These are phyloP conservation scores for Hypocryptadius cinnamomeus DNA, from an alignment of 2,113 vertebrate species.

Conservation along the genomic window DNA sequence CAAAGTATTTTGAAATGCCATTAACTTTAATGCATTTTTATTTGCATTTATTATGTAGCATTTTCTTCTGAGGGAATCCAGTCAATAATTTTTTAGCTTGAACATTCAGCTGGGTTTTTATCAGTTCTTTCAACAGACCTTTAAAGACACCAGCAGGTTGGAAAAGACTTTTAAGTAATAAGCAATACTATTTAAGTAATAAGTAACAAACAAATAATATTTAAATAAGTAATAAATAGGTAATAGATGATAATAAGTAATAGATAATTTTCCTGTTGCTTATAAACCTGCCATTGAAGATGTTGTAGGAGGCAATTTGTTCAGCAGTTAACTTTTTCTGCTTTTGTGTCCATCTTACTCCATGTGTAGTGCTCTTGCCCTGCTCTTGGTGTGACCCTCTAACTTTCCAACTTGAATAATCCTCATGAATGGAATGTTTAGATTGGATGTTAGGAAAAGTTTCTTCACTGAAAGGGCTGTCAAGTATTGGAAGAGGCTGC, in stretches of 20 bases:
- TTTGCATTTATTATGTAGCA: background rate
- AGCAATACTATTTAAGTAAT: background rate
- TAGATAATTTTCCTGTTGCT: background rate
- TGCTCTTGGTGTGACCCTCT: background rate
- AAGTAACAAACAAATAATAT: background rate
- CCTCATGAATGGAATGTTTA: background rate
- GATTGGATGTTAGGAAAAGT: background rate
- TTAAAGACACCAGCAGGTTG: background rate
- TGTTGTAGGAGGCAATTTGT: background rate
- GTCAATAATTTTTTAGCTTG: background rate
- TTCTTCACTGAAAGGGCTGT: background rate
- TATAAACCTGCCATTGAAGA: background rate
- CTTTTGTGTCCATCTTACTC: background rate
- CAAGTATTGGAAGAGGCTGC: background rate
- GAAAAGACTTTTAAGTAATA: background rate
- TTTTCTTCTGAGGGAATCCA: background rate
- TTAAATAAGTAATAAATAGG: background rate
- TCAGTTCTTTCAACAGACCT: background rate
- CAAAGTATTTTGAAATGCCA: background rate
- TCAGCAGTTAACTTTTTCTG: background rate
- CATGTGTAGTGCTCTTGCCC: background rate
- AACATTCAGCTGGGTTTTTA: background rate
- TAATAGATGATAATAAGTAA: background rate
- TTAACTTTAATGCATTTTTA: slow-evolving; percentile 22
- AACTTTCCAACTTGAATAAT: background rate